phyloP scores from a whole-genome alignment of 37 sponge, comb jelly and placozoan genomes.

The Chondrilla cf. caribensis region DNA sequence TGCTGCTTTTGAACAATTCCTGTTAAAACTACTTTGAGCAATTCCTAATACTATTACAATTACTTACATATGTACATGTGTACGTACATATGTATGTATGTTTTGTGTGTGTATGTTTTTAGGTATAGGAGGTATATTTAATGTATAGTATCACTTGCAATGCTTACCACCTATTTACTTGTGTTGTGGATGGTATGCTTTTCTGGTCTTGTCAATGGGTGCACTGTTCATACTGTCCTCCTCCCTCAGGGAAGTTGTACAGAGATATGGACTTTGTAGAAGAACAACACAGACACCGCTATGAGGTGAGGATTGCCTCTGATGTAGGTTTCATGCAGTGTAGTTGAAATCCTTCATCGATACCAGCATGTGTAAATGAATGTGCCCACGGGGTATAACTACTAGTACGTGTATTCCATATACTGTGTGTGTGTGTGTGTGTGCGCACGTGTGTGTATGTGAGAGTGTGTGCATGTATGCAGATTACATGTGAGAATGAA shows the following conservation, averaged over 20 bases:
- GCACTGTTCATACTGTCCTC: too few species aligned
- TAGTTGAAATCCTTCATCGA: not conserved
- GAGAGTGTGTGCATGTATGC: conserved; percentile 1
- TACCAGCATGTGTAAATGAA: not conserved
- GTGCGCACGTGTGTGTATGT: not conserved
- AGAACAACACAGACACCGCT: conserved; percentile 94
- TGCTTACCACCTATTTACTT: too few species aligned
- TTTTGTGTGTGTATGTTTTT: not conserved
- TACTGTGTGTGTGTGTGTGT: not conserved
- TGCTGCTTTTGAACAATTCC: too few species aligned
- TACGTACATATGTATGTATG: not conserved
- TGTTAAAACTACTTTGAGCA: too few species aligned
- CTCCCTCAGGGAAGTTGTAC: conserved; percentile 67
- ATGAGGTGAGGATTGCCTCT: conserved; percentile 45
- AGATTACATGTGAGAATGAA: too few species aligned
- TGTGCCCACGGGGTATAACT: not conserved
- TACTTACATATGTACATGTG: too few species aligned
- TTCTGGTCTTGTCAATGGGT: too few species aligned
- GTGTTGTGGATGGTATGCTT: too few species aligned
- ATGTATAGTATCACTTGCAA: too few species aligned
- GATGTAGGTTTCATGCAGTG: not conserved
- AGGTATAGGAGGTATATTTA: not conserved
- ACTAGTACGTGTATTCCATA: not conserved
- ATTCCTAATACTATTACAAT: too few species aligned
- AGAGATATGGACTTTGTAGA: conserved; percentile 52